Evolutionary conservation across 2,797 vertebrate genomes (phyloP).

Genomic region (Anisognathus igniventris): DNA sequence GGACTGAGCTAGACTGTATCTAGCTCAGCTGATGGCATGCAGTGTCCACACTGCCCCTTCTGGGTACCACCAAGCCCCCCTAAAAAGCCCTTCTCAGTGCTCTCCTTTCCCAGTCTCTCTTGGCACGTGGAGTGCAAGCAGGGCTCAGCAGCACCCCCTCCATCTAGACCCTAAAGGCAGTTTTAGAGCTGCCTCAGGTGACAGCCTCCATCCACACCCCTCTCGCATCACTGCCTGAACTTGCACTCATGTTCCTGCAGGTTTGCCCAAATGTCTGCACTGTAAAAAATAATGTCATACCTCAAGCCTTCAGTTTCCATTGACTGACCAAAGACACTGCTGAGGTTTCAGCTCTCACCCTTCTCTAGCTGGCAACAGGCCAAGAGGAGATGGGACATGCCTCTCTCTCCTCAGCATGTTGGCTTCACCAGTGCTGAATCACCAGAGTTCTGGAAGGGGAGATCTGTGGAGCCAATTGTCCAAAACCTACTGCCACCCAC

Average conservation of each 20-base stretch:
- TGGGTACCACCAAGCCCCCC: background rate
- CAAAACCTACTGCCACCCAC: background rate
- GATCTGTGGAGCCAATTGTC: background rate
- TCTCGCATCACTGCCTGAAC: fast-evolving
- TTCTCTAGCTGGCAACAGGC: background rate
- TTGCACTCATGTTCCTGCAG: fast-evolving
- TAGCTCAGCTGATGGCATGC: fast-evolving
- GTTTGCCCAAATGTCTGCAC: background rate
- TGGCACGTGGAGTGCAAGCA: background rate
- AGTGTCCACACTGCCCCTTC: background rate
- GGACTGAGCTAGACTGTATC: background rate
- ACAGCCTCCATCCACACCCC: background rate
- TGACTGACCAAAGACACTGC: background rate
- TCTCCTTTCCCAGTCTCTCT: fast-evolving
- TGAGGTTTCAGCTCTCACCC: background rate
- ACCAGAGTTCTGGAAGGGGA: background rate
- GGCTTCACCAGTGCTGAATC: background rate
- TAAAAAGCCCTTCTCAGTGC: background rate
- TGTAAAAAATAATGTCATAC: background rate
- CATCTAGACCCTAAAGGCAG: background rate
- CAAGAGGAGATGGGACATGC: background rate
- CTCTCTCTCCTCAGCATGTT: background rate
- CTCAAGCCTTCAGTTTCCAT: background rate
- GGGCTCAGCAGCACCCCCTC: background rate
- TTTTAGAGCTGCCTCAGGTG: background rate